Conservation (phyloP, 2,113 vertebrate genomes). For the Elephas maximus region DNA sequence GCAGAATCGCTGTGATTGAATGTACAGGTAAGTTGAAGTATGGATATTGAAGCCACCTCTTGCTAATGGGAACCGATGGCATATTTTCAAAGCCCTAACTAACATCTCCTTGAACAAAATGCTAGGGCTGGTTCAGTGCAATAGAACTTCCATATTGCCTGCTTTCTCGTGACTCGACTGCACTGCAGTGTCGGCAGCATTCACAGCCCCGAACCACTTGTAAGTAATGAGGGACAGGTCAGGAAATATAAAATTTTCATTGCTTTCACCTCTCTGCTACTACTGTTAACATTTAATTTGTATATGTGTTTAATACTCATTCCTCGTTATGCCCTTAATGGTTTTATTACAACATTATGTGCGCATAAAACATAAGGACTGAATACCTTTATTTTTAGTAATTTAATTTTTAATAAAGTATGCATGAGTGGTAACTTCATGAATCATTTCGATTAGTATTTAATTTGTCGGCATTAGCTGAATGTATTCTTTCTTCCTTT, state of each 20-base stretch:
- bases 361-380: not conserved
- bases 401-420: conserved; percentile 34
- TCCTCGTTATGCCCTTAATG: not conserved
- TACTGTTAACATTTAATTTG: conserved; percentile 43
- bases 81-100: not conserved
- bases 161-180: not conserved
- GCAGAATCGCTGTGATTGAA: conserved; percentile 39
- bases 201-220: not conserved
- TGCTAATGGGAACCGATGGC: not conserved
- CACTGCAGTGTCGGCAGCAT: fast-evolving
- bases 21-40: conserved; percentile 53
- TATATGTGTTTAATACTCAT: not conserved
- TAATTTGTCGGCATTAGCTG: not conserved
- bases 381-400: not conserved
- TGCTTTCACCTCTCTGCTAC: not conserved
- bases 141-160: not conserved
- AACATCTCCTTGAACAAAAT: not conserved
- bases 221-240: not conserved
- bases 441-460: not conserved
- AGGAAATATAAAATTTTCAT: conserved; percentile 18
- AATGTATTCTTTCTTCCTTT: conserved; percentile 19
- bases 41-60: not conserved
- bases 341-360: conserved; percentile 13
- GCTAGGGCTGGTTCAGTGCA: not conserved
- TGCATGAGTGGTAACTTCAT: not conserved